phyloP scores from a whole-genome alignment of 2,888 invertebrate species.

The Platycheirus albimanus region DNA sequence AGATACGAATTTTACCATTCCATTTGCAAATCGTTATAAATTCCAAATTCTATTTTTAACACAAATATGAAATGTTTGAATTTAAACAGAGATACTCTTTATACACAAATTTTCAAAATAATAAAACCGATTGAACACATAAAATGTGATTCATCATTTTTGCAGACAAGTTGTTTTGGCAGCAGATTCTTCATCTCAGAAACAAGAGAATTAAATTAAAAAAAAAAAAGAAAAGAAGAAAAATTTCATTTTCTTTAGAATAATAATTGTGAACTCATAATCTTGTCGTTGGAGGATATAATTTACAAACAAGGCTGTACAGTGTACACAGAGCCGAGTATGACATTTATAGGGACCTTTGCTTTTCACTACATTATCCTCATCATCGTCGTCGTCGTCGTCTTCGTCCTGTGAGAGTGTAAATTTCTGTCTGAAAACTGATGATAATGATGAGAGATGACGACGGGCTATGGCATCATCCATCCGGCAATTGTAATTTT shows the following conservation, averaged over 20 bases:
- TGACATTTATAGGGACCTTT: slow-evolving; percentile 18
- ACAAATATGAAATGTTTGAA: not conserved
- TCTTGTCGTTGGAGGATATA: slow-evolving; percentile 20
- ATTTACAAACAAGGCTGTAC: slow-evolving; percentile 10
- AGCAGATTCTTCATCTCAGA: slow-evolving; percentile 9
- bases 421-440: slow-evolving; percentile 45
- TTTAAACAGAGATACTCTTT: slow-evolving; percentile 32
- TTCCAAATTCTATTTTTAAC: slow-evolving; percentile 32
- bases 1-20: slow-evolving; percentile 4
- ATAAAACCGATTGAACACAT: slow-evolving; percentile 10
- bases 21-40: slow-evolving; percentile 20
- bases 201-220: not conserved
- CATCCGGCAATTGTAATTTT: slow-evolving; percentile 51
- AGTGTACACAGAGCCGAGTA: not conserved
- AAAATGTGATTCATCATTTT: slow-evolving; percentile 35
- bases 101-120: slow-evolving; percentile 6
- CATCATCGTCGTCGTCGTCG: too few relatives aligned
- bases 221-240: too few relatives aligned
- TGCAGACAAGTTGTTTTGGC: slow-evolving; percentile 35
- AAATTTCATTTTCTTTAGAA: slow-evolving; percentile 18
- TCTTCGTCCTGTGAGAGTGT: slow-evolving; percentile 38
- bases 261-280: slow-evolving; percentile 16
- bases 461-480: slow-evolving; percentile 33
- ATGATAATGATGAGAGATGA: slow-evolving; percentile 28
- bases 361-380: slow-evolving; percentile 11